A percentile compares a stretch with the other conserved stretches of the same genome.
Evolutionary conservation across 2,888 invertebrate species (phyloP).

Genomic region (Eurytoma californica): DNA sequence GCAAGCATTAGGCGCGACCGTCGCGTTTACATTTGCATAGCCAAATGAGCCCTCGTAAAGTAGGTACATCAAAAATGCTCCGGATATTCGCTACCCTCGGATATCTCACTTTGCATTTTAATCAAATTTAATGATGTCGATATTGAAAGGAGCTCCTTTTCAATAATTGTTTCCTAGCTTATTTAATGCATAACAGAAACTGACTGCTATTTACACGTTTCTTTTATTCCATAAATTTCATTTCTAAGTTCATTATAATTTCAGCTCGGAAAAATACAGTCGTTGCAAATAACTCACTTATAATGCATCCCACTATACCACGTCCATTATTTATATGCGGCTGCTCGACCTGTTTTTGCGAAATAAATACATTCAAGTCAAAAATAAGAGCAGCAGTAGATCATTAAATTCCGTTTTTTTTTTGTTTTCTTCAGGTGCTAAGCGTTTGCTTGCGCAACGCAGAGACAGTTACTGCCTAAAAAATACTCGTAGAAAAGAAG

Average conservation of each 20-base stretch:
- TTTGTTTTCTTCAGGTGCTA: background rate
- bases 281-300: conserved; percentile 47
- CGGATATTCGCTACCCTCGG: background rate
- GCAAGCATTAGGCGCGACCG: conserved; percentile 11
- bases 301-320: conserved; percentile 45
- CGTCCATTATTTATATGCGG: conserved; percentile 44
- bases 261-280: conserved; percentile 51
- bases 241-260: conserved; percentile 51
- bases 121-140: too few relatives aligned
- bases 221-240: conserved; percentile 47
- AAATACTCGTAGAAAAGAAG: background rate
- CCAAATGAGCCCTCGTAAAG: conserved; percentile 15
- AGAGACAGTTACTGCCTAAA: background rate
- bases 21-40: conserved; percentile 11
- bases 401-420: background rate
- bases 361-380: conserved; percentile 25
- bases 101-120: background rate
- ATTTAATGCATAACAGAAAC: background rate
- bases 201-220: conserved; percentile 1
- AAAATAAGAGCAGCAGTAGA: background rate
- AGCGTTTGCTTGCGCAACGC: background rate
- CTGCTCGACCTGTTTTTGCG: conserved; percentile 24
- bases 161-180: background rate
- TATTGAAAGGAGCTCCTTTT: too few relatives aligned
- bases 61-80: conserved; percentile 4